Base-by-base conservation (phyloP, 2,113 vertebrate genomes). In the Planiliza haematocheilus region DNA sequence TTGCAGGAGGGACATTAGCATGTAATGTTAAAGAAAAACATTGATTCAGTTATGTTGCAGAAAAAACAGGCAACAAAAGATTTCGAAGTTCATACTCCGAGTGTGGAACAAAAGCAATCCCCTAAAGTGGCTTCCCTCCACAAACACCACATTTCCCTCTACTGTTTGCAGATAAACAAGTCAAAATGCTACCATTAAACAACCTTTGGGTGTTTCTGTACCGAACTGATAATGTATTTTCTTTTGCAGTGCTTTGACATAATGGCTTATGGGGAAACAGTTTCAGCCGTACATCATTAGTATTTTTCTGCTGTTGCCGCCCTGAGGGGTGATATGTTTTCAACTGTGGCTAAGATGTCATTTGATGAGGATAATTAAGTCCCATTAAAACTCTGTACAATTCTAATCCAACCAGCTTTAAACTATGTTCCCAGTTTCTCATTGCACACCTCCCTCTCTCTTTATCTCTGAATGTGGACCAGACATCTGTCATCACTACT, bases 401-500 rank as follows among this genome's bases (percentile, higher is more conserved):
- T 80, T 90, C 79, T 82, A 91, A 88, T 91, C 76, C 84, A 83
- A 86, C 68, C 71, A 85, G 77, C 68, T 82, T n/a, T 58, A 79
- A 81, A 72, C 61, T 88, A 12, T 72, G 63, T 81, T 82, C 50
- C 61, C 9, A 37, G 59, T 56, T 81, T 67, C 56, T 90, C 64
- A 81, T 84, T 21, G 11, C 71, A 51, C 51, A n/a, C 48, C 34
- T 34, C 60, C 45, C 49, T 61, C 46, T 61, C 50, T 74, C 55
- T 81, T 13, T 80, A 21, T 79, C 41, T 59, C 43, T 48, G 24
- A 48, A 65, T 57, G 34, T 60, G 87, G 75, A 67, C 58, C 92
- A 99, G 97, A 99, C 66, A 93, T 99, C 56, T 99, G 98, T 83
- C 96, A 99, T 82, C 97, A 98, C 83, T 98, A 97, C 80, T 99